Percentiles rank a stretch among this genome's conserved stretches.
phyloP scores from a whole-genome alignment of 2,797 vertebrate genomes.

The Scarus forsteni region DNA sequence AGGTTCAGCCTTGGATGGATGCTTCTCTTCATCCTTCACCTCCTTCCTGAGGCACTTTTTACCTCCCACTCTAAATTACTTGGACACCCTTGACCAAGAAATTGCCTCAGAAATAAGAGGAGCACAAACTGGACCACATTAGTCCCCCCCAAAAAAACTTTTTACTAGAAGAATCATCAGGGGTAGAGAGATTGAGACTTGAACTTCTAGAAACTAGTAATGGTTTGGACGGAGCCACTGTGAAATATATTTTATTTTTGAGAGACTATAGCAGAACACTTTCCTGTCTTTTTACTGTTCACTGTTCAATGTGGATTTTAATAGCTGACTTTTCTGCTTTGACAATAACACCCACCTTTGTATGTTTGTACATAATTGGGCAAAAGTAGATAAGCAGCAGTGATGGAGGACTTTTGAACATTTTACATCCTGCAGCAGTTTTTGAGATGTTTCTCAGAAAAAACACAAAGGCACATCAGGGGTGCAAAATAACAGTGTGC shows the following conservation, averaged over 20 bases:
- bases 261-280: no score
- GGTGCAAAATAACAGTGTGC: constrained; percentile 1
- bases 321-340: neutral
- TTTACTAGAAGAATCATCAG: neutral
- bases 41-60: neutral
- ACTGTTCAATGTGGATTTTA: neutral
- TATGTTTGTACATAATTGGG: neutral
- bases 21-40: neutral
- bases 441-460: neutral
- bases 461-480: constrained; percentile 11
- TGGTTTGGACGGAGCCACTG: neutral
- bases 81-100: neutral
- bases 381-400: neutral
- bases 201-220: neutral
- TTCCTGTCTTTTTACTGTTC: neutral
- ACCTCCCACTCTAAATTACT: neutral
- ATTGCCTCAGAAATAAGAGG: neutral
- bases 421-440: constrained; percentile 2
- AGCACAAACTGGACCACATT: neutral
- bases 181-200: neutral
- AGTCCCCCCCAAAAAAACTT: neutral
- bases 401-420: constrained; percentile 1
- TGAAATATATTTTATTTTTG: no score
- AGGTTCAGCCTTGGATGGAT: no score
- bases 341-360: neutral